These are phyloP conservation scores for Ia io DNA, from an alignment of 2,113 vertebrate genomes.

Conservation along the genomic window DNA sequence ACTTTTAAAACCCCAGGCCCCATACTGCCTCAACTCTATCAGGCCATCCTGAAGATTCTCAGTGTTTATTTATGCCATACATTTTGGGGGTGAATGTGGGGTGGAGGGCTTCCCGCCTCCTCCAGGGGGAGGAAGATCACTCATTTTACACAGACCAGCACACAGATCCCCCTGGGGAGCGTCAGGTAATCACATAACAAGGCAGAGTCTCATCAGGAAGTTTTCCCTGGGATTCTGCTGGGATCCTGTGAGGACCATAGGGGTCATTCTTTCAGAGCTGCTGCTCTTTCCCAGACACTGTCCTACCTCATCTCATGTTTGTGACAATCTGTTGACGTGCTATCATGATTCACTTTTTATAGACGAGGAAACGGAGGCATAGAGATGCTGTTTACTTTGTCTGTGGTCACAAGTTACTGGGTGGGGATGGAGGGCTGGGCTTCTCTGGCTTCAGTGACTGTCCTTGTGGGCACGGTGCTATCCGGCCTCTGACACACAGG, in stretches of 20 bases:
- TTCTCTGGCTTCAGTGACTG: neutral
- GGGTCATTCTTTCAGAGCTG: neutral
- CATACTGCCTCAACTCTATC: neutral
- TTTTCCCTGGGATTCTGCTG: neutral
- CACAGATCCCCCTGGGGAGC: fast-evolving
- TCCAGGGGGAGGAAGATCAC: neutral
- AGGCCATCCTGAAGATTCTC: neutral
- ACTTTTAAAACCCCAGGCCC: neutral
- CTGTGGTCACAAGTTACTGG: neutral
- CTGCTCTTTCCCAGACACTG: neutral
- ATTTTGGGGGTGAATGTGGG: neutral
- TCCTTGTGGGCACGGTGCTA: neutral
- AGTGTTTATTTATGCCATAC: neutral
- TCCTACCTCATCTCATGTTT: neutral
- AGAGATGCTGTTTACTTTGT: neutral
- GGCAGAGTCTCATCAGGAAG: neutral
- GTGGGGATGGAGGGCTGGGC: neutral
- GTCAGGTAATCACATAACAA: neutral
- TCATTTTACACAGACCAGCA: neutral
- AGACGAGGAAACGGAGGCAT: neutral
- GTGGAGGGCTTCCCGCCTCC: no score
- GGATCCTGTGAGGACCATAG: neutral
- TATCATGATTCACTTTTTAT: neutral
- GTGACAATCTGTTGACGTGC: neutral
- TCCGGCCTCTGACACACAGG: neutral